These are phyloP conservation scores for Trogon melanurus DNA, from an alignment of 2,113 vertebrate genomes.

Conservation along the genomic window DNA sequence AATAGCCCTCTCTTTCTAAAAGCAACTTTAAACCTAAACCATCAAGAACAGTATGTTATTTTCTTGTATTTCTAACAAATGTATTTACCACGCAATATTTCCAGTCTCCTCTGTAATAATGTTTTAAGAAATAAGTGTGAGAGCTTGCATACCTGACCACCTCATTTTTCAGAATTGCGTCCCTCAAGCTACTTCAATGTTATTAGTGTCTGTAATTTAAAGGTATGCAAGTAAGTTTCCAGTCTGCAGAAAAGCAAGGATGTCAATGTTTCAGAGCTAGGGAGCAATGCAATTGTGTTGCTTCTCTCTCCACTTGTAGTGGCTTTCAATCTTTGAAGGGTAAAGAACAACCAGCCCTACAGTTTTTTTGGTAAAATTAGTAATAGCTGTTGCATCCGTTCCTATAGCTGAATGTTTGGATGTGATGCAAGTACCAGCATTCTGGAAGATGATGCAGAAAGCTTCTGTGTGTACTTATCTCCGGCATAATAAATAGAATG, in stretches of 20 bases:
- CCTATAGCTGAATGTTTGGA: constrained; percentile 74
- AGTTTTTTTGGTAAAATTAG: constrained; percentile 75
- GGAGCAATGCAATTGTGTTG: not conserved
- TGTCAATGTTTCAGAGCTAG: not conserved
- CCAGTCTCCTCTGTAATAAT: not conserved
- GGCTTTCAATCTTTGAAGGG: not conserved
- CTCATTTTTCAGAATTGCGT: rapidly evolving
- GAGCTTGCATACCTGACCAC: not conserved
- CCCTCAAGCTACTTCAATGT: not conserved
- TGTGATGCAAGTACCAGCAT: constrained; percentile 73
- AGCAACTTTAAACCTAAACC: not conserved
- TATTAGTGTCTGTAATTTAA: not conserved
- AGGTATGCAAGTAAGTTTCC: not conserved
- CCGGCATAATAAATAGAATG: not conserved
- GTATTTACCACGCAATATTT: not conserved
- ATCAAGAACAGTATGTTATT: not conserved
- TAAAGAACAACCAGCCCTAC: not conserved
- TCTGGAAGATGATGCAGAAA: constrained; percentile 76
- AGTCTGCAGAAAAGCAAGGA: not conserved
- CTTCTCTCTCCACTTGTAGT: not conserved
- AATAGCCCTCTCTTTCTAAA: not conserved
- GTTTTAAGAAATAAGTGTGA: not conserved
- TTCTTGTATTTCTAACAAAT: not conserved
- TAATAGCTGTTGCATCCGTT: constrained; percentile 65
- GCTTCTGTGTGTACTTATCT: constrained; percentile 80